A percentile compares a stretch with the other conserved stretches of the same genome.
phyloP scores from a whole-genome alignment of 2,888 invertebrate genomes.

The Ypsolopha scabrella region DNA sequence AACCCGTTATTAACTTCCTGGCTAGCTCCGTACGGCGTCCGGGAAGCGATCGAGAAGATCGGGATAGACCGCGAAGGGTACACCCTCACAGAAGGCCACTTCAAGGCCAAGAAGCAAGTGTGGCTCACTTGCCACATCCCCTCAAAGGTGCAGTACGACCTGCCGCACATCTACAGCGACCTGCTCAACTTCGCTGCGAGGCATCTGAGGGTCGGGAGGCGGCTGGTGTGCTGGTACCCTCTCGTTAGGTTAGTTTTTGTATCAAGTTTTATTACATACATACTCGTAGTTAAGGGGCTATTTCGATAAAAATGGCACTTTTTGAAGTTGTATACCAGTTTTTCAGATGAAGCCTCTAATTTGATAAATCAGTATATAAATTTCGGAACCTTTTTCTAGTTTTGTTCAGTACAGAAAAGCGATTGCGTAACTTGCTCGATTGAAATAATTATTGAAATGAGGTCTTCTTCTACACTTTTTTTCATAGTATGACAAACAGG shows the following conservation, averaged over 20 bases:
- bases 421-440: neutral
- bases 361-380: too few species aligned
- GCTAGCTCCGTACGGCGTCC: conserved; percentile 96
- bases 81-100: conserved; percentile 75
- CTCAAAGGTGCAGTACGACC: conserved; percentile 86
- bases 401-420: neutral
- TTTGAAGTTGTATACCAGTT: too few species aligned
- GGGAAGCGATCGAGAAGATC: conserved; percentile 92
- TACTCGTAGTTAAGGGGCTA: neutral
- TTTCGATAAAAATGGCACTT: too few species aligned
- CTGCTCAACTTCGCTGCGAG: conserved; percentile 85
- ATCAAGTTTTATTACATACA: neutral
- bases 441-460: too few species aligned
- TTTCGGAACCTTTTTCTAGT: neutral
- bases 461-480: too few species aligned
- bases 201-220: conserved; percentile 79
- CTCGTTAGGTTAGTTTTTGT: conserved; percentile 76
- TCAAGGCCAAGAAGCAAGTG: too few species aligned
- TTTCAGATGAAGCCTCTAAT: too few species aligned
- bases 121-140: conserved; percentile 80
- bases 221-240: conserved; percentile 97
- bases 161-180: conserved; percentile 87
- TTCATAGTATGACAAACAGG: too few species aligned
- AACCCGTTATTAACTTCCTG: neutral
- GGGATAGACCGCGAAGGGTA: conserved; percentile 76